Conservation (phyloP, 2,797 vertebrate genomes). For the Sebastiscus tertius region DNA sequence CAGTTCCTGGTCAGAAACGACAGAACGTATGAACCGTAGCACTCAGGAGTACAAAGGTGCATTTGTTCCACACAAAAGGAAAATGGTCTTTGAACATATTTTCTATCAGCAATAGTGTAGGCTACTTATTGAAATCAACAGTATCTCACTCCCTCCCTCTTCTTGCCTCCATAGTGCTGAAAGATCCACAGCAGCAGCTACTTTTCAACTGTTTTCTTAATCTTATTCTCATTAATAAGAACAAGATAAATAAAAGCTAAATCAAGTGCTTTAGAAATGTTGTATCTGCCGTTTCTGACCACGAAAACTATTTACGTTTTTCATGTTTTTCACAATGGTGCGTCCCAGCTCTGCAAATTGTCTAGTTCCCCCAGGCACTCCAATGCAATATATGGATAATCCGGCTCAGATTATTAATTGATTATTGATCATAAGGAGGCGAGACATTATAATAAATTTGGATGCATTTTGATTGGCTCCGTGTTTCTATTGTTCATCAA, state of each 20-base stretch:
- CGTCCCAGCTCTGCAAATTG: accelerated
- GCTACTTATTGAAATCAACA: neutral
- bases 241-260: too few species aligned
- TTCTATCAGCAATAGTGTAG: neutral
- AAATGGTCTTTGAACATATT: neutral
- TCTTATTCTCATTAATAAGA: neutral
- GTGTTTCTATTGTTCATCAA: neutral
- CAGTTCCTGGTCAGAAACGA: neutral
- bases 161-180: neutral
- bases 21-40: neutral
- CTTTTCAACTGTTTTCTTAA: neutral
- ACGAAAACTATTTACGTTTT: neutral
- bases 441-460: too few species aligned
- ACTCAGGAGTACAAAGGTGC: neutral
- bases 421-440: too few species aligned
- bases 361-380: accelerated
- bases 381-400: too few species aligned
- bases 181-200: too few species aligned
- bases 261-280: neutral
- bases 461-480: too few species aligned
- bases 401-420: too few species aligned
- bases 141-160: too few species aligned
- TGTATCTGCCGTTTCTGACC: neutral
- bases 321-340: accelerated
- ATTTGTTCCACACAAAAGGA: neutral